Conservation (phyloP, 1,140 invertebrate species). For the Drosophila nebulosa region DNA sequence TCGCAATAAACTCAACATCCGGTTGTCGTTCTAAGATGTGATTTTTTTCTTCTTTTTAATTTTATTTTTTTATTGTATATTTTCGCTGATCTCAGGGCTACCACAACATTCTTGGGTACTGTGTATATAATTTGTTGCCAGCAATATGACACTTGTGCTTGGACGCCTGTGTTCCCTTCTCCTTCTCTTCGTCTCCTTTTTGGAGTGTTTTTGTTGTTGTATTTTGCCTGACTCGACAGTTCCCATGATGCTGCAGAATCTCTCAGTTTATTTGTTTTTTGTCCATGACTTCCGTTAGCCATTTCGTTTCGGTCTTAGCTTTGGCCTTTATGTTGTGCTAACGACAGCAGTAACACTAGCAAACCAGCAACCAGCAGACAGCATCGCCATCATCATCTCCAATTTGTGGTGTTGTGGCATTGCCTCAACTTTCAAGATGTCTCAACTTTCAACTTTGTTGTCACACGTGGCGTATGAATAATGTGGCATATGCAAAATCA, state of each 20-base stretch:
- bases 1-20: constrained; percentile 68
- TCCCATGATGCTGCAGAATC: constrained; percentile 78
- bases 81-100: constrained; percentile 67
- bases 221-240: constrained; percentile 66
- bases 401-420: constrained; percentile 23
- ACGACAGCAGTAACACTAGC: constrained; percentile 35
- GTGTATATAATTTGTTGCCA: constrained; percentile 66
- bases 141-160: constrained; percentile 78
- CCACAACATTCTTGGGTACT: constrained; percentile 33
- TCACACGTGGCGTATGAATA: constrained; percentile 75
- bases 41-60: constrained; percentile 11
- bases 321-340: constrained; percentile 49
- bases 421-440: constrained; percentile 47
- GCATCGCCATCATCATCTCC: constrained; percentile 6
- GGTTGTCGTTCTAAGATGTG: constrained; percentile 72
- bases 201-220: constrained; percentile 25
- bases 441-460: constrained; percentile 65
- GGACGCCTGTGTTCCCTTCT: constrained; percentile 26
- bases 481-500: constrained; percentile 57
- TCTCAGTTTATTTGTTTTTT: constrained; percentile 71
- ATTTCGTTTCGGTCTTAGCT: constrained; percentile 38
- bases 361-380: constrained; percentile 29
- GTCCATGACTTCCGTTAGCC: constrained; percentile 75
- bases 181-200: background rate
- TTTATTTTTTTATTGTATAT: constrained; percentile 29